phyloP scores from a whole-genome alignment of 35 echinoderm and acorn worm genomes.

The Strongylocentrotus purpuratus region DNA sequence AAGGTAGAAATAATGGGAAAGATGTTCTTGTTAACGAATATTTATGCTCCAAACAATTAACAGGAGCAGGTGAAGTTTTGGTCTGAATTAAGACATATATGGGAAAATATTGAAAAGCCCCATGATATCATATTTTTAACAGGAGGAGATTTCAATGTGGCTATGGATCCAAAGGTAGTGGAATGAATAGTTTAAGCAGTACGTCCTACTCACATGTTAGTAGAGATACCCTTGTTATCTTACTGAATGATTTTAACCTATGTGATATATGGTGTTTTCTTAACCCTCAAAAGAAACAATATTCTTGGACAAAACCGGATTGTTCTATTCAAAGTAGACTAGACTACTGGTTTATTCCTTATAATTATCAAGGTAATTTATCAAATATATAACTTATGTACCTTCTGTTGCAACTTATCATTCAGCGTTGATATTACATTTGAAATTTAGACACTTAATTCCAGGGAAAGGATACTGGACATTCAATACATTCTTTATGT shows the following conservation, averaged over 20 bases:
- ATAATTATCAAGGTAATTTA: not conserved
- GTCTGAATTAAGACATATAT: no score
- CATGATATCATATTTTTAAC: no score
- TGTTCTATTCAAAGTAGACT: not conserved
- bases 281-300: conserved; percentile 18
- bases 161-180: not conserved
- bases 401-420: not conserved
- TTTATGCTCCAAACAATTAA: no score
- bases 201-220: not conserved
- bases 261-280: not conserved
- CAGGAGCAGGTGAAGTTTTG: no score
- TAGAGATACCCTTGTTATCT: not conserved
- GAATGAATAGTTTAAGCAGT: not conserved
- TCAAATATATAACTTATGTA: not conserved
- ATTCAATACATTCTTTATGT: not conserved
- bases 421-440: not conserved
- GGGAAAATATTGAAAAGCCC: no score
- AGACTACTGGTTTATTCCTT: conserved; percentile 7
- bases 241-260: not conserved
- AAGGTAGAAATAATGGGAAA: no score
- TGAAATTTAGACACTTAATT: not conserved
- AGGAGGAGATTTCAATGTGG: no score
- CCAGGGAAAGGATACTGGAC: not conserved
- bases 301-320: not conserved
- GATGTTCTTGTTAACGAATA: no score